Percentiles rank a stretch among this genome's conserved stretches.
phyloP scores from a whole-genome alignment of 2,113 vertebrate species.

The Leptocoma aspasia region DNA sequence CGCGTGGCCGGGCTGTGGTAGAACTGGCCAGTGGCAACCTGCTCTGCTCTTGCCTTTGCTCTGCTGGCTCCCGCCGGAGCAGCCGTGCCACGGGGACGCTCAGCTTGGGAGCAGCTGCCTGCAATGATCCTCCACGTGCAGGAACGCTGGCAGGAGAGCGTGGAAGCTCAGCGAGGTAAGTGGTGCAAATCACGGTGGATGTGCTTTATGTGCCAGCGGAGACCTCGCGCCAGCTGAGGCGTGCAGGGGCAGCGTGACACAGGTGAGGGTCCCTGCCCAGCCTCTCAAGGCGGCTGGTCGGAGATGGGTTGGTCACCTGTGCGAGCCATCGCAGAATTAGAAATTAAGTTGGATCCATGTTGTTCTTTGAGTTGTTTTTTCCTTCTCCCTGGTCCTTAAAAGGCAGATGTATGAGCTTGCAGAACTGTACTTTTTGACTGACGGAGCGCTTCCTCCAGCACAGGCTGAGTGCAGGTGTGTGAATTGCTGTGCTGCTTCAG shows the following conservation, averaged over 20 bases:
- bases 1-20: not conserved
- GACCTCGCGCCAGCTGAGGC: fast-evolving
- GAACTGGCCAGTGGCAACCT: not conserved
- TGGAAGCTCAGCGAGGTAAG: slow-evolving; percentile 37
- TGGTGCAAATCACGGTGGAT: not conserved
- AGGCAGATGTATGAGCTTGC: not conserved
- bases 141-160: not conserved
- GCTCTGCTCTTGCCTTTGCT: too few species aligned
- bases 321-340: fast-evolving
- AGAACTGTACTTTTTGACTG: not conserved
- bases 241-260: fast-evolving
- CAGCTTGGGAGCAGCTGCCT: not conserved
- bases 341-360: not conserved
- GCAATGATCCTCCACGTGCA: not conserved
- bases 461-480: not conserved
- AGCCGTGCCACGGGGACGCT: not conserved
- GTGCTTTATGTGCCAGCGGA: not conserved
- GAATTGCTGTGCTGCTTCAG: not conserved
- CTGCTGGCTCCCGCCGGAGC: not conserved
- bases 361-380: not conserved
- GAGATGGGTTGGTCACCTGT: not conserved
- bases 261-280: not conserved
- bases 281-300: fast-evolving
- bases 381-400: not conserved
- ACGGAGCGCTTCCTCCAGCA: not conserved